Base-by-base conservation (phyloP, 2,113 vertebrate genomes). In the Chunga burmeisteri region DNA sequence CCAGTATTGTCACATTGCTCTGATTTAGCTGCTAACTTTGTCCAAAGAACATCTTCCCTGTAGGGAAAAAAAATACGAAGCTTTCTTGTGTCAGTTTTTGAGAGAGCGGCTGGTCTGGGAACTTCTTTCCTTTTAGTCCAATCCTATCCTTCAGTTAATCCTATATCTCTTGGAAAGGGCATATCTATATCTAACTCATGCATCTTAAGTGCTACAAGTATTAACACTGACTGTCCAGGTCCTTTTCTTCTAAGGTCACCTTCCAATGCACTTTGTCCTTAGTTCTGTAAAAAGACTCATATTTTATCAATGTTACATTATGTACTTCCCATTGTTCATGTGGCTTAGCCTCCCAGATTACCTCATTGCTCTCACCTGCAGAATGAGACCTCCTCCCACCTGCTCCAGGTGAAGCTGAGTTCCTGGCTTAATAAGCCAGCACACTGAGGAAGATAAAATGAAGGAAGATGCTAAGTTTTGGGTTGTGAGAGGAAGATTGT, bases 401-500 rank as follows among this genome's bases (percentile, higher is more conserved):
- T 6, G 4, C 29, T 80, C 15, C 58, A 83, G 70, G 38, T 77
- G 62, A 86, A 63, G 23, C 27, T 79, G 50, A 58, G 7, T 20
- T 72, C 13, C 13, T 62, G 29, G 4, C 11, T 91, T 68, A 49
- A 55, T 55, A 27, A 94, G 7, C 26, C 71, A 42, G 8, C 7
- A 16, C 4, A 5, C 5, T 1, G 3, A 25, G 70, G 32, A 75
- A 66, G 34, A 36, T 32, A 65, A 87, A 81, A n/a, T 55, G 52
- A 86, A 61, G 44, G 32, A 67, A 55, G 44, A 5, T 5, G 3
- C 0, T 2, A 0, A 3, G 0, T 2, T 77, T 10, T 2, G 1
- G 3, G 6, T 0, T 38, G 15, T 62, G 7, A 1, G 10, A 12
- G 26, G 1, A 3, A 9, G 0, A 0, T 0, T 40, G 5, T 0